phyloP scores from a whole-genome alignment of 2,888 invertebrate species.

The Microctonus aethiopoides region DNA sequence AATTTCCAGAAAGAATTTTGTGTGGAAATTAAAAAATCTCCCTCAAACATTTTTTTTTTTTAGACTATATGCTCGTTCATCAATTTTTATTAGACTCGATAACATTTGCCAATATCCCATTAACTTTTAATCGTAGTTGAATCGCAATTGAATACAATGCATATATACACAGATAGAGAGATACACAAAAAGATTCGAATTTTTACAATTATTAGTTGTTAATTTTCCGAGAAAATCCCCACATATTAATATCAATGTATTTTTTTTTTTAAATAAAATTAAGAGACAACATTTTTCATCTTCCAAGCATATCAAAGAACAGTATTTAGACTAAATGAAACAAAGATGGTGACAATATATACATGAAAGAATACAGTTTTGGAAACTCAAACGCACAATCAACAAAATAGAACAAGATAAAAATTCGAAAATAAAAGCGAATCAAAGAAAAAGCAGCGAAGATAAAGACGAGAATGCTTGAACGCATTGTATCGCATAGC shows the following conservation, averaged over 20 bases:
- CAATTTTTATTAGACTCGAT: slow-evolving; percentile 26
- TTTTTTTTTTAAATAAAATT: no score
- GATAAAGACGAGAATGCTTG: slow-evolving; percentile 24
- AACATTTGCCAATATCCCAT: slow-evolving; percentile 16
- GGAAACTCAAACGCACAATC: slow-evolving; percentile 16
- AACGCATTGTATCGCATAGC: slow-evolving; percentile 43
- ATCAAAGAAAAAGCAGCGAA: slow-evolving; percentile 22
- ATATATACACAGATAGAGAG: slow-evolving; percentile 21
- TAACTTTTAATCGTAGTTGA: slow-evolving; percentile 10
- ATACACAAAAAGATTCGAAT: slow-evolving; percentile 33
- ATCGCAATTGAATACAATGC: slow-evolving; percentile 5
- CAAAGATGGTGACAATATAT: no score
- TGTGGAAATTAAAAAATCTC: slow-evolving; percentile 6
- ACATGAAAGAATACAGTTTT: slow-evolving; percentile 19
- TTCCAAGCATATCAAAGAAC: no score
- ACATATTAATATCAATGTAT: no score
- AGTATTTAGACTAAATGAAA: no score
- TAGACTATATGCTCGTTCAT: slow-evolving; percentile 2
- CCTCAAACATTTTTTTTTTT: background rate
- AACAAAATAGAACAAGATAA: background rate
- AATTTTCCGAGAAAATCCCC: no score
- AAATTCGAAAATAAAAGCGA: slow-evolving; percentile 17
- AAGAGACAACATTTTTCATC: no score
- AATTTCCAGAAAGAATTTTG: slow-evolving; percentile 3
- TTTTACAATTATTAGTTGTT: no score